These are phyloP conservation scores for Caenorhabditis japonica DNA, from an alignment of 2,888 invertebrate species.

Conservation along the genomic window DNA sequence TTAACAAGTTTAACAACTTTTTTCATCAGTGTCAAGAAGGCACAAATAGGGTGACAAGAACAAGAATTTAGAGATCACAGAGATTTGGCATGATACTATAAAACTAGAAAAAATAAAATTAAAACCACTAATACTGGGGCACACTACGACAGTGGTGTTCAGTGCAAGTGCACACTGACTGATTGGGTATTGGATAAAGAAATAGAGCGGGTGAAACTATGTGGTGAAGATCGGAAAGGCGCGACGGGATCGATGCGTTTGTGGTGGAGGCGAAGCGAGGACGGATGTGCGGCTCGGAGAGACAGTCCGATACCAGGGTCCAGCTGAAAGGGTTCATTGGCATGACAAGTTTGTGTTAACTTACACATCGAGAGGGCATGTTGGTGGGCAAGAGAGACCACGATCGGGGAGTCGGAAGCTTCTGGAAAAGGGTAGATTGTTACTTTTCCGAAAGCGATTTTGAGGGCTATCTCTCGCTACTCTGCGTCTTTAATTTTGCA, in stretches of 20 bases:
- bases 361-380: conserved; percentile 73
- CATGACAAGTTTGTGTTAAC: conserved; percentile 19
- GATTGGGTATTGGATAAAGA: conserved; percentile 60
- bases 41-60: no score
- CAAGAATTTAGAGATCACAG: no score
- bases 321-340: conserved; percentile 28
- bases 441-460: background rate
- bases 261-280: conserved; percentile 66
- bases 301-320: conserved; percentile 69
- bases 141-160: conserved; percentile 69
- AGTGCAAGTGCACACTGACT: conserved; percentile 72
- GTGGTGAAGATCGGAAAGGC: conserved; percentile 31
- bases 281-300: conserved; percentile 71
- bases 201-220: conserved; percentile 43
- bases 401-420: conserved; percentile 67
- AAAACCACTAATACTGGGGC: no score
- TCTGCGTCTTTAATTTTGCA: no score
- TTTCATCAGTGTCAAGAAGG: no score
- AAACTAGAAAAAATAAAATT: no score
- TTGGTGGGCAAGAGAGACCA: conserved; percentile 69
- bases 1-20: no score
- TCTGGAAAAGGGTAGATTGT: conserved; percentile 21
- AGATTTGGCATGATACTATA: no score
- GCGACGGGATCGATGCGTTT: conserved; percentile 30
- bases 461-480: no score